Percentiles rank a stretch among this genome's conserved stretches.
Evolutionary conservation across 1,140 invertebrate genomes (phyloP).

Genomic region (Lucilia cuprina): DNA sequence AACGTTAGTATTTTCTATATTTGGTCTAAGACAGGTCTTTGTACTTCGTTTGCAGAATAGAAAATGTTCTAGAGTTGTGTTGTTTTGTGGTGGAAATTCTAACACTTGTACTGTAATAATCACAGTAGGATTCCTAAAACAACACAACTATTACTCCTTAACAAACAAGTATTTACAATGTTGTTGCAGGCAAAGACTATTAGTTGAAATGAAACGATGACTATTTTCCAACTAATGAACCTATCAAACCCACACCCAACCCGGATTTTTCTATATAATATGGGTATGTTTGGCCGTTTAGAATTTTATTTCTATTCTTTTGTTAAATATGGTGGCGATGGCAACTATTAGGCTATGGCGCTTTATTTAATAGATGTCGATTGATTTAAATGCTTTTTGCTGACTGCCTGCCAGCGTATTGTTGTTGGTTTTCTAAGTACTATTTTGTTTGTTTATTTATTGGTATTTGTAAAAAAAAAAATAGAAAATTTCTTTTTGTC

Average conservation of each 20-base stretch:
- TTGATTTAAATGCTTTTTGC: slow-evolving; percentile 23
- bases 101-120: slow-evolving; percentile 19
- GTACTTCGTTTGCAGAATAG: not conserved
- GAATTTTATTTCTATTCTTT: not conserved
- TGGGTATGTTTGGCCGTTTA: not conserved
- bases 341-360: not conserved
- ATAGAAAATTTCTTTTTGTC: not conserved
- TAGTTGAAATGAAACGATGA: too few relatives aligned
- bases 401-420: not conserved
- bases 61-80: not conserved
- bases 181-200: too few relatives aligned
- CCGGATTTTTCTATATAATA: not conserved
- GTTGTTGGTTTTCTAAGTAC: not conserved
- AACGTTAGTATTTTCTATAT: not conserved
- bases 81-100: slow-evolving; percentile 15
- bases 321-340: not conserved
- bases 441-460: slow-evolving; percentile 5
- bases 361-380: slow-evolving; percentile 5
- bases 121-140: slow-evolving; percentile 18
- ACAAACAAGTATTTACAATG: too few relatives aligned
- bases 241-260: not conserved
- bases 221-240: not conserved
- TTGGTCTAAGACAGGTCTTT: not conserved
- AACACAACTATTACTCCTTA: not conserved
- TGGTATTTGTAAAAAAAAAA: not conserved